Base-by-base conservation (phyloP, 1,140 invertebrate species). In the Drosophila micromelanica region DNA sequence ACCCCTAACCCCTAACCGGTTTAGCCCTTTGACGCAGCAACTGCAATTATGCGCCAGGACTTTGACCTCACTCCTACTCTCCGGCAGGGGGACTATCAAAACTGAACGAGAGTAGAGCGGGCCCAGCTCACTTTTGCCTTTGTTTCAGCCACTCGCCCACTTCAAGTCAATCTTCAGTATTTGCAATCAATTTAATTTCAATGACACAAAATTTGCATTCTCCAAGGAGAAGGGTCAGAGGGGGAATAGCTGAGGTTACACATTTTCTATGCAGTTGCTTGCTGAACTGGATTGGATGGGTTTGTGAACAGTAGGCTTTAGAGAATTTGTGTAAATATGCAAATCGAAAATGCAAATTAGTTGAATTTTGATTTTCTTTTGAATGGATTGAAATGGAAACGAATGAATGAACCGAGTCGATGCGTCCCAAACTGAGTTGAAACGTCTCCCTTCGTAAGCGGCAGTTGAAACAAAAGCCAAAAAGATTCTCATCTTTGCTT, bases 171-270 rank as follows among this genome's bases (percentile, higher is more conserved):
- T 89, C 85, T 89, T 84, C 70, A 84, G 85, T 89, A 89, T 89
- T 89, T 89, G 84, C 84, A 89, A 89, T 89, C 84, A 89, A 89
- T 89, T 89, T 89, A 89, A 89, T 89, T 89, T 89, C 85, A 89
- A 89, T 89, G 84, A 80, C 79, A 80, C 78, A 89, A 61, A 68
- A 80, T 80, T 84, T 89, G 76, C 76, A 77, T 76, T 65, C 23
- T 55, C 43, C 20, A 15, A 11, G 3, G 15, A 20, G 13, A 37
- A 35, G 43, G 35, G 54, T 37, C 7, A n/a, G 46, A 35, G 42
- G 37, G 51, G 42, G 37, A 61, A 37, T 1, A 20, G 20, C 20
- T 3, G 20, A n/a, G 37, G 15, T 3, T 2, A n/a, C 30, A 13
- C 9, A 23, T 27, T 57, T 55, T 64, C 62, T 65, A 65, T 65